Evolutionary conservation across 2,113 vertebrate genomes (phyloP).

Genomic region (Camelus bactrianus): DNA sequence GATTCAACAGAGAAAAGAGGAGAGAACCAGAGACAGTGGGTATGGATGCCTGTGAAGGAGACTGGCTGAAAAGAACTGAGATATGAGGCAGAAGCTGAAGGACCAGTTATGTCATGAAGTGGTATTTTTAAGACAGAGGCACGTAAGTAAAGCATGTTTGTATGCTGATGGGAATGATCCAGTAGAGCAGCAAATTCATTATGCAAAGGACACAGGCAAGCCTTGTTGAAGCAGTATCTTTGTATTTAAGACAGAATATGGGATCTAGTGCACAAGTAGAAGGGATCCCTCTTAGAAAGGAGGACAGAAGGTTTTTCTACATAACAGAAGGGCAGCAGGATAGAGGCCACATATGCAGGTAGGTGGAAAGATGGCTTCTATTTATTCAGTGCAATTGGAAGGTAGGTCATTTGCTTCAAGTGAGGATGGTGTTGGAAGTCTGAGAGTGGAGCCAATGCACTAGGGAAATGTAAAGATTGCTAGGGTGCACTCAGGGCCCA

Average conservation of each 20-base stretch:
- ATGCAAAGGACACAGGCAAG: not conserved
- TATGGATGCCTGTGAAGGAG: not conserved
- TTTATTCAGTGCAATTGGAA: not conserved
- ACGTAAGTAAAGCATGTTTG: not conserved
- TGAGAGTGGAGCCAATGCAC: not conserved
- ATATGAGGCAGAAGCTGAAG: not conserved
- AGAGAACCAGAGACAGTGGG: not conserved
- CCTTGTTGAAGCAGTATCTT: not conserved
- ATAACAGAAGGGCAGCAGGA: not conserved
- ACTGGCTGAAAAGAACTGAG: not conserved
- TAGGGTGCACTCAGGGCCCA: not conserved
- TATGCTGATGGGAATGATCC: not conserved
- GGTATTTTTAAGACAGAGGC: not conserved
- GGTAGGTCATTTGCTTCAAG: not conserved
- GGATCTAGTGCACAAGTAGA: not conserved
- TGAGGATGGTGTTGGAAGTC: not conserved
- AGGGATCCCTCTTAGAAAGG: not conserved
- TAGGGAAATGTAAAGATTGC: not conserved
- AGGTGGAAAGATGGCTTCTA: not conserved
- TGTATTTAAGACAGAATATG: not conserved
- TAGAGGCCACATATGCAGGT: not conserved
- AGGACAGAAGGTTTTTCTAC: not conserved
- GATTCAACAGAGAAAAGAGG: not conserved
- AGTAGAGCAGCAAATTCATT: not conserved
- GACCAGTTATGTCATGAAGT: not conserved